These are phyloP conservation scores for Paralinhomoeus sp. DNA, from an alignment of 2,888 invertebrate genomes.

Conservation along the genomic window DNA sequence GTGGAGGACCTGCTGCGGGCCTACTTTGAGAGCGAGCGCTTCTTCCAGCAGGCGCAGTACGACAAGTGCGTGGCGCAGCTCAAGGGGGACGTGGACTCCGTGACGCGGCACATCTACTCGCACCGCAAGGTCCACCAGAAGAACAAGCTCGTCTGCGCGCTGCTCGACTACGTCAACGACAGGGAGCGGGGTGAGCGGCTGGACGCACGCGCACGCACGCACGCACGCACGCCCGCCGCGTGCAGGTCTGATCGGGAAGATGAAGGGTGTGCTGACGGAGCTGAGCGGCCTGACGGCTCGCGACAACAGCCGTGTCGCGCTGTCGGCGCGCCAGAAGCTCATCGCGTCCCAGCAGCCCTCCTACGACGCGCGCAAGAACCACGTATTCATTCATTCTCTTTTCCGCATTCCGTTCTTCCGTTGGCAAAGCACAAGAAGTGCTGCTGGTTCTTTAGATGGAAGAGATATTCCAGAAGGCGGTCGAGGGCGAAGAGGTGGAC, in stretches of 20 bases:
- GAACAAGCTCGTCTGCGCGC: conserved; percentile 60
- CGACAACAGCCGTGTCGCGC: conserved; percentile 73
- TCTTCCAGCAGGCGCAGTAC: conserved; percentile 71
- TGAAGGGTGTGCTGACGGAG: conserved; percentile 67
- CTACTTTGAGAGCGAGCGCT: conserved; percentile 75
- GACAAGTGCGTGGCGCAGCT: conserved; percentile 58
- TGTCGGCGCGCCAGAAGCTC: conserved; percentile 46
- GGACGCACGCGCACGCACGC: too few relatives aligned
- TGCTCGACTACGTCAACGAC: conserved; percentile 77
- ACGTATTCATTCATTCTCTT: too few relatives aligned
- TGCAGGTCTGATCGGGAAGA: conserved; percentile 75
- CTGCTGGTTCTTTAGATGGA: too few relatives aligned
- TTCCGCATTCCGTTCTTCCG: too few relatives aligned
- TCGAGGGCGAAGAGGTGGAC: conserved; percentile 93
- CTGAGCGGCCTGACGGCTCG: conserved; percentile 70
- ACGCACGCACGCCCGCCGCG: conserved; percentile 89
- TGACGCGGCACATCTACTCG: conserved; percentile 49
- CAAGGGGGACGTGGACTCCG: conserved; percentile 51
- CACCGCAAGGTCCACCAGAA: conserved; percentile 46
- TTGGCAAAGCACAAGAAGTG: too few relatives aligned
- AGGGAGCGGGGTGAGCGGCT: too few relatives aligned
- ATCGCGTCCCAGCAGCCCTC: conserved; percentile 94
- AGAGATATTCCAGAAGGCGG: conserved; percentile 88
- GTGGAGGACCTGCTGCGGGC: conserved; percentile 74
- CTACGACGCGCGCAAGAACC: conserved; percentile 85